Evolutionary conservation across 2,888 invertebrate species (phyloP), one percentile per base, ranked within the genome.

Genomic region (Drosophila infuscata): DNA sequence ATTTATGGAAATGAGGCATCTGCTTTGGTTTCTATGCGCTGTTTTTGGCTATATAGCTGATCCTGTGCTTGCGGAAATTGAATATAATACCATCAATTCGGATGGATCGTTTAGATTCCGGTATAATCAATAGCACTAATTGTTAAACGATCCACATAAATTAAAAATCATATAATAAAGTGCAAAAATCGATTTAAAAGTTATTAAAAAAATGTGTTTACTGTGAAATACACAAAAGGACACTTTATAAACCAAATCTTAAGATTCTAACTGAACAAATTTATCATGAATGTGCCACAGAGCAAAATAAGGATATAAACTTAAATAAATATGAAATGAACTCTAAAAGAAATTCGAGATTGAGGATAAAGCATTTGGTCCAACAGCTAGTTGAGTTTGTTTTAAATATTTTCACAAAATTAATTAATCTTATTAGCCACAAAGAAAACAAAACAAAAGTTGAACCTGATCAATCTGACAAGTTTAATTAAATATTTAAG

Each of bases 21-120:
- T 75, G 53, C 53, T 77, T 9, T 76, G 80, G 53, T 43, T 80
- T 41, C 38, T 69, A 6, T 64, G 85, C 58, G 73, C 73, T 51
- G 32, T 74, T 5, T 9, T 82, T 64, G 77, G 75, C 52, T 59
- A 64, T 0, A 29, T 58, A 49, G 54, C 20, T 29, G 35, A 60
- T 58, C 72, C 78, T 61, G 80, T 70, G 49, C 58, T 70, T 41
- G 83, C 90, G 66, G 93, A 92, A 58, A 92, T 92, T 68, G 95
- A 95, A 72, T 96, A 95, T 85, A 96, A 96, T 85, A 94, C 94
- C 68, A 94, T 96, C 46, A 95, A 96, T 79, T 94, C 94, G 35
- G 96, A 96, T 93, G 96, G 96, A 90, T 96, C 96, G 29, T 97
- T 95, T 88, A 95, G 96, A 91, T 96, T 96, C 92, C 96, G 96